Evolutionary conservation across 1,140 invertebrate genomes (phyloP), one percentile per base, ranked within the genome.

Genomic region (Periplaneta americana): DNA sequence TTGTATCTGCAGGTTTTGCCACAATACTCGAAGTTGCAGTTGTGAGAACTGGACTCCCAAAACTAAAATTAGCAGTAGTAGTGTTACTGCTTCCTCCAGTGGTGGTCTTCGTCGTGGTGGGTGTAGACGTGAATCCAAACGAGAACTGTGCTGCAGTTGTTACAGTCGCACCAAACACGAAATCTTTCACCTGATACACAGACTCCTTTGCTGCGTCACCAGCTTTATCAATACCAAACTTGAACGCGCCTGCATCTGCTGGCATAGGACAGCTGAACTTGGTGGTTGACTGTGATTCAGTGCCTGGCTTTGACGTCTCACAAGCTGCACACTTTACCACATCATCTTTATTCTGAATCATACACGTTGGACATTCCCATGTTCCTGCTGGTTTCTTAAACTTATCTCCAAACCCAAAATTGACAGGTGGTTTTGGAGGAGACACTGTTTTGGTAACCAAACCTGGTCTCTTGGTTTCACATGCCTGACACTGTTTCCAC

Each of bases 291-390:
- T 80, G 83, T 83, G 31, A 81, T 39, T 84, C 82, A 18, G 83
- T 85, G 37, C 87, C 88, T 31, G 90, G 88, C 85, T 92, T 91
- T 17, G 83, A n/a, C 37, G 85, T 86, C 77, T 88, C 87, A 84
- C 91, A 92, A 18, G 92, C 90, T 32, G 88, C 89, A 86, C 93
- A 94, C 83, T 91, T 90, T 1, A 82, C 87, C 36, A 85, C 86
- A 32, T 87, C 87, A 39, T 84, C 81, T 75, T 91, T 90, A 84
- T 94, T 94, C 80, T 86, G 87, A 5, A 93, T 83, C 88, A 92
- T 90, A 84, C 93, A 94, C 22, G 88, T 86, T 57, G 90, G 88
- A 86, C 93, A 94, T 82, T 88, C 89, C 93, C 93, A 94, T 81
- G 88, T 83, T 57, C 88, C 88, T 84, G 87, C 84, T 18, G 87